Conservation (phyloP, 2,888 invertebrate species). For the Netelia fuscicornis region DNA sequence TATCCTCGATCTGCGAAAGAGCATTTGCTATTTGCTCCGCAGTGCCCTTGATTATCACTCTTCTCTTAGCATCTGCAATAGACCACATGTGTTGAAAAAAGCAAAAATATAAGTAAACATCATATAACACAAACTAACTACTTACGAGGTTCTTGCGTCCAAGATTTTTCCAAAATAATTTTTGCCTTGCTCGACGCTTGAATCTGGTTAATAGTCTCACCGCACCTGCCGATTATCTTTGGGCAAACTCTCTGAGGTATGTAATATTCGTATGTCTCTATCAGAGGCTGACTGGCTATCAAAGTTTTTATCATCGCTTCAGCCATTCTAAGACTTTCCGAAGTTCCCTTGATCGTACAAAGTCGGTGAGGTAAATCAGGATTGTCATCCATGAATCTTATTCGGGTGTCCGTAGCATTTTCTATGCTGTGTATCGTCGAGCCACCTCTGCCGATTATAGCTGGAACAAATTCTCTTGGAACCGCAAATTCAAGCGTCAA, state of each 20-base stretch:
- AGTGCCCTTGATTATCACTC: conserved; percentile 88
- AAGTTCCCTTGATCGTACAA: conserved; percentile 90
- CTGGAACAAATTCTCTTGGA: conserved; percentile 88
- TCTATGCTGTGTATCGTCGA: conserved; percentile 92
- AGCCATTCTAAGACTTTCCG: conserved; percentile 89
- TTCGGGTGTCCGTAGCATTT: conserved; percentile 89
- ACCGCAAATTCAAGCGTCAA: conserved; percentile 86
- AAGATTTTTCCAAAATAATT: conserved; percentile 86
- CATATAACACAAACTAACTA: conserved; percentile 46
- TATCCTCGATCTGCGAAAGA: conserved; percentile 89
- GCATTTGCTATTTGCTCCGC: conserved; percentile 91
- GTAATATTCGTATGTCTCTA: conserved; percentile 88
- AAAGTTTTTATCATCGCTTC: conserved; percentile 90
- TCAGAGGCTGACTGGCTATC: conserved; percentile 89
- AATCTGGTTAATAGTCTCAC: conserved; percentile 90
- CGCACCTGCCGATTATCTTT: conserved; percentile 91
- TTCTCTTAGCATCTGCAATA: conserved; percentile 77
- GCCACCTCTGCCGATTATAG: conserved; percentile 91
- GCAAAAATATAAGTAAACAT: conserved; percentile 56
- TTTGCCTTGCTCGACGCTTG: conserved; percentile 91
- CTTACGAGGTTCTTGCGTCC: conserved; percentile 71
- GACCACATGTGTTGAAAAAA: not conserved
- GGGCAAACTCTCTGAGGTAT: conserved; percentile 90
- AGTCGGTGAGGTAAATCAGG: conserved; percentile 87
- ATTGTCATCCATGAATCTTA: conserved; percentile 86